phyloP scores from a whole-genome alignment of 2,113 vertebrate genomes.

The Lasiurus cinereus region DNA sequence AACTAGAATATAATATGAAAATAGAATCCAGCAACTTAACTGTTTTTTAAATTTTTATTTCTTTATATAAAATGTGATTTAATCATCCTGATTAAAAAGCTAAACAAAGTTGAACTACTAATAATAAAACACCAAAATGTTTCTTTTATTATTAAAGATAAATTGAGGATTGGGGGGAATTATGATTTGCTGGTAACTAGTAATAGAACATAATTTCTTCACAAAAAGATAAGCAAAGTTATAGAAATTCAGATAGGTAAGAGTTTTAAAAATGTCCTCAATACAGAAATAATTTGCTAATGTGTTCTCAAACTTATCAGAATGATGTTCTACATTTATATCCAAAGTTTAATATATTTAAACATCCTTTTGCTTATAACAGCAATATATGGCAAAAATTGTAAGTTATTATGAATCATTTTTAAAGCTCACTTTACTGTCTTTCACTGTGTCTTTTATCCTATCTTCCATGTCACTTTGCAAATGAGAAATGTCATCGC shows the following conservation, averaged over 20 bases:
- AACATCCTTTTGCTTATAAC: conserved; percentile 10
- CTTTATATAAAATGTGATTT: conserved; percentile 22
- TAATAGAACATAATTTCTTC: conserved; percentile 13
- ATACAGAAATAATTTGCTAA: conserved; percentile 33
- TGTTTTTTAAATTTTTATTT: conserved; percentile 7
- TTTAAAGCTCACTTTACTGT: neutral
- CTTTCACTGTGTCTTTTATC: conserved; percentile 36
- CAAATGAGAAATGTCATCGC: conserved; percentile 53
- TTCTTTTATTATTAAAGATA: conserved; percentile 30
- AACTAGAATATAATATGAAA: conserved; percentile 42
- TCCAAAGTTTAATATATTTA: neutral
- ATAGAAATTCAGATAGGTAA: neutral
- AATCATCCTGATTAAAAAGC: neutral
- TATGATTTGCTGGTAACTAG: neutral
- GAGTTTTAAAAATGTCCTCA: neutral
- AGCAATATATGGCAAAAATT: conserved; percentile 11
- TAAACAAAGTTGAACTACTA: neutral
- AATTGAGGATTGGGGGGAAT: conserved; percentile 1
- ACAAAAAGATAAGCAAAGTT: neutral
- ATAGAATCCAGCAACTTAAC: neutral
- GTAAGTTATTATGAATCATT: conserved; percentile 34
- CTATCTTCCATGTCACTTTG: conserved; percentile 27
- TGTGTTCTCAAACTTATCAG: conserved; percentile 23
- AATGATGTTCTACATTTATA: neutral
- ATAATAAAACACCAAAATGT: neutral